phyloP scores from a whole-genome alignment of 2,797 vertebrate species.

The Sebastes iracundus region DNA sequence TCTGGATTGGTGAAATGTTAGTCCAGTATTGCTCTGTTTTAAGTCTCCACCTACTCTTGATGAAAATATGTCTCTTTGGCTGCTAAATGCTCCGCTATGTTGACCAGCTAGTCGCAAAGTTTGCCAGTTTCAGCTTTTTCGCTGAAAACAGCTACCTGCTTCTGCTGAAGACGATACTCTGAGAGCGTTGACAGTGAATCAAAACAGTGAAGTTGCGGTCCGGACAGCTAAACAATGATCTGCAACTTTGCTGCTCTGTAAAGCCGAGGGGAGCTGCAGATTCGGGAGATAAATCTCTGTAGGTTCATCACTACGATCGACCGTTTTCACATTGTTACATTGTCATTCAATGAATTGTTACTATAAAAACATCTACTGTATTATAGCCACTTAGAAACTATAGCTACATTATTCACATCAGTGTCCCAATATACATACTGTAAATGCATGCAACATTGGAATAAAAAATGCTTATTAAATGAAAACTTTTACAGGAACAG shows the following conservation, averaged over 20 bases:
- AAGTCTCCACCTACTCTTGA: neutral
- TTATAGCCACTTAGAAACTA: neutral
- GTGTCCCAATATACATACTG: neutral
- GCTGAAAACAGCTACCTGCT: neutral
- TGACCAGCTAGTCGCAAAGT: neutral
- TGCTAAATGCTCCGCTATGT: neutral
- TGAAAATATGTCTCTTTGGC: neutral
- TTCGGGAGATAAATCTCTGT: neutral
- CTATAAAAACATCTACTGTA: neutral
- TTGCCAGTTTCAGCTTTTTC: neutral
- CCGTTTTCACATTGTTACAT: neutral
- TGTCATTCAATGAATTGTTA: neutral
- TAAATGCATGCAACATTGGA: neutral
- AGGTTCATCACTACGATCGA: neutral
- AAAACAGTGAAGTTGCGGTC: neutral
- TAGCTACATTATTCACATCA: neutral
- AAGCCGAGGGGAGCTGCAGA: neutral
- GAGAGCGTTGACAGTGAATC: neutral
- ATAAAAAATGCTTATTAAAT: neutral
- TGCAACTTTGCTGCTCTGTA: neutral
- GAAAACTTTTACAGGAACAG: neutral
- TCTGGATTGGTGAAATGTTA: neutral
- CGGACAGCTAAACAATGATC: neutral
- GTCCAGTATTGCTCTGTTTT: neutral
- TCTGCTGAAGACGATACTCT: neutral